Percentiles rank a stretch among this genome's conserved stretches.
Evolutionary conservation across 2,888 invertebrate species (phyloP).

Genomic region (Cerceris rybyensis): DNA sequence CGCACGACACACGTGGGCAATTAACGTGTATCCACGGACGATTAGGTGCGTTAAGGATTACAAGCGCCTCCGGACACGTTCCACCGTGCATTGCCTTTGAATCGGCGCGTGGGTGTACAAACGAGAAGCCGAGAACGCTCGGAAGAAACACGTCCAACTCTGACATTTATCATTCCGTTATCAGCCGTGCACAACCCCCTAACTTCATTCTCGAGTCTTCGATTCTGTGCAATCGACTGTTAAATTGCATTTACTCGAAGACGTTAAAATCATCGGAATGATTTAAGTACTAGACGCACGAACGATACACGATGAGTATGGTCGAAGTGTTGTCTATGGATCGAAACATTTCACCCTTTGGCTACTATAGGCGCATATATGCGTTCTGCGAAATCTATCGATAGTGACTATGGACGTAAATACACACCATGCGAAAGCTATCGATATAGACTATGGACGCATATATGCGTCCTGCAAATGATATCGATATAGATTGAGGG

Average conservation of each 20-base stretch:
- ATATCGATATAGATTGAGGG: no score
- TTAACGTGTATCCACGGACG: conserved; percentile 68
- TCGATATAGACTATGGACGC: no score
- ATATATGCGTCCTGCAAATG: no score
- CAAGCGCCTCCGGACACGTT: conserved; percentile 59
- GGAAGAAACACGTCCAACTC: conserved; percentile 44
- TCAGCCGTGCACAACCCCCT: conserved; percentile 38
- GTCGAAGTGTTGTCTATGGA: no score
- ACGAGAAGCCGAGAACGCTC: conserved; percentile 33
- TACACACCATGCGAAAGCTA: no score
- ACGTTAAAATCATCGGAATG: background rate
- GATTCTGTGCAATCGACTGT: background rate
- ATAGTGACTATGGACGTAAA: no score
- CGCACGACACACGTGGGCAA: conserved; percentile 68
- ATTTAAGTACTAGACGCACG: background rate
- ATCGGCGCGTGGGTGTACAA: conserved; percentile 57
- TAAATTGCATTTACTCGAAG: background rate
- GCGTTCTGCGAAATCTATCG: no score
- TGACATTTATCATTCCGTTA: conserved; percentile 51
- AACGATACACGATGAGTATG: no score
- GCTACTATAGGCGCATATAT: no score
- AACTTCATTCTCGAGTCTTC: conserved; percentile 36
- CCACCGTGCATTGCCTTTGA: conserved; percentile 36
- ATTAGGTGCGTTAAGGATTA: conserved; percentile 70
- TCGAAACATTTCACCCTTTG: no score